These are phyloP conservation scores for Promerops cafer DNA, from an alignment of 2,113 vertebrate species.

Conservation along the genomic window DNA sequence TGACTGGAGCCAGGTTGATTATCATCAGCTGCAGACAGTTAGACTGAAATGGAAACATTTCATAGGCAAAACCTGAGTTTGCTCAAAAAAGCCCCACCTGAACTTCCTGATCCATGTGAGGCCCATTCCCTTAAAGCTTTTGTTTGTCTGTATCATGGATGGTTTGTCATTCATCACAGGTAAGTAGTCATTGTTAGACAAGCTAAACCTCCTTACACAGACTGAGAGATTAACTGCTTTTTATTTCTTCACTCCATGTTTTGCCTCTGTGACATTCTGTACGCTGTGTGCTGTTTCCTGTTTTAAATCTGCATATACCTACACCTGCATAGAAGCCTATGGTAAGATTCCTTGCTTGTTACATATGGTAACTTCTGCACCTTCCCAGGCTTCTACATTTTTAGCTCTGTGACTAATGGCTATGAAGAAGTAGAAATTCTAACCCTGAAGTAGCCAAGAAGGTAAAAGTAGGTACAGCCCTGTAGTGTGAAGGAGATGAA, in stretches of 20 bases:
- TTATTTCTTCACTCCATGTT: constrained; percentile 58
- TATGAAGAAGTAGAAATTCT: constrained; percentile 2
- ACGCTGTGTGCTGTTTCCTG: constrained; percentile 50
- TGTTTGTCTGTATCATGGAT: neutral
- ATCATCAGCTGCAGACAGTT: neutral
- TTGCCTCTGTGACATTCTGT: constrained; percentile 63
- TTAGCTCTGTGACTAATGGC: neutral
- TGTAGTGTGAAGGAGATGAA: neutral
- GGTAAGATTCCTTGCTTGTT: constrained; percentile 56
- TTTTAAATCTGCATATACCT: constrained; percentile 45
- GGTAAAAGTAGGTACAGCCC: neutral
- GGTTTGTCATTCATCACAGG: neutral
- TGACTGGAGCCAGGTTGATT: neutral
- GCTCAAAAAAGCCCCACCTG: neutral
- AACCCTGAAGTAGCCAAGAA: neutral
- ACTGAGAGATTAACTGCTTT: constrained; percentile 51
- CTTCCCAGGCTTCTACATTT: neutral
- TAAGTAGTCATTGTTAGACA: constrained; percentile 23
- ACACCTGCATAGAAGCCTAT: constrained; percentile 40
- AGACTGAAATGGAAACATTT: neutral
- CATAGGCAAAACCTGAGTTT: neutral
- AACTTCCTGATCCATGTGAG: neutral
- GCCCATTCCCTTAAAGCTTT: neutral
- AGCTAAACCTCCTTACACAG: neutral
- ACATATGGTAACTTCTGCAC: neutral